Evolutionary conservation across 1,140 invertebrate species (phyloP).

Genomic region (Arion vulgaris): DNA sequence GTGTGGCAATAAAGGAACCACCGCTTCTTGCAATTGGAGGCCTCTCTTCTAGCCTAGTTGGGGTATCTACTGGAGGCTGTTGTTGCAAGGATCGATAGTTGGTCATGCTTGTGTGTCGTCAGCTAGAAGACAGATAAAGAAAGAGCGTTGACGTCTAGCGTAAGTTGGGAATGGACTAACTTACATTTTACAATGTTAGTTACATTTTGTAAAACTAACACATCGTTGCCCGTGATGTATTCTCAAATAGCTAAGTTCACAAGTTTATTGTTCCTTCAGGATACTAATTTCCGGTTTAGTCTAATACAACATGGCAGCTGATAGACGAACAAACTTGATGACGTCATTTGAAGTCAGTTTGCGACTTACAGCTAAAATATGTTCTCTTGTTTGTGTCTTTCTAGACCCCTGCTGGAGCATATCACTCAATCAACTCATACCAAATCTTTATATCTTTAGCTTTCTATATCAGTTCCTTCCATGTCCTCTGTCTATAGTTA

Average conservation of each 20-base stretch:
- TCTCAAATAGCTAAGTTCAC: background rate
- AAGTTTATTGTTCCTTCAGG: background rate
- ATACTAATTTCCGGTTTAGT: background rate
- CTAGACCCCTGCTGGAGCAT: too few relatives aligned
- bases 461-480: too few relatives aligned
- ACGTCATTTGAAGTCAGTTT: background rate
- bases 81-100: background rate
- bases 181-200: too few relatives aligned
- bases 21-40: slow-evolving; percentile 25
- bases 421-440: too few relatives aligned
- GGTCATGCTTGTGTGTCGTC: slow-evolving; percentile 8
- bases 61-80: slow-evolving; percentile 22
- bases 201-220: too few relatives aligned
- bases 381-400: too few relatives aligned
- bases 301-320: background rate
- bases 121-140: background rate
- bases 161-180: too few relatives aligned
- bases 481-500: too few relatives aligned
- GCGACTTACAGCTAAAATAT: too few relatives aligned
- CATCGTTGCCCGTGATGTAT: too few relatives aligned
- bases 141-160: background rate
- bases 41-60: slow-evolving; percentile 25
- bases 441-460: too few relatives aligned
- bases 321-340: background rate
- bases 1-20: slow-evolving; percentile 35